Base-by-base conservation (phyloP, 1,140 invertebrate genomes). In the Mamestra configurata region DNA sequence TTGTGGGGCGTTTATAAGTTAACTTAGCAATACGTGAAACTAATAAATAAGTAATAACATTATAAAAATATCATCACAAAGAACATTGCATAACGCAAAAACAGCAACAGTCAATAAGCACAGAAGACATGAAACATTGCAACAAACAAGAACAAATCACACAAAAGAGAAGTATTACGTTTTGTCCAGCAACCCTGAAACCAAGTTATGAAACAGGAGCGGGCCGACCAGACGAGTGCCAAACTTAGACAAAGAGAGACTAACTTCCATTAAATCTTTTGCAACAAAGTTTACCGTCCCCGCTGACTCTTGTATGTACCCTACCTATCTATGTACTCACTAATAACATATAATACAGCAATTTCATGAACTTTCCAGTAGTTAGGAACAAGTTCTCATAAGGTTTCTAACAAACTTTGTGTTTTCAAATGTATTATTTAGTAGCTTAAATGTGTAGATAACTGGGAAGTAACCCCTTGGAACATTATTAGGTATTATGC, bases 241-340 rank as follows among this genome's bases (percentile, higher is more conserved):
- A 85, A 92, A 93, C 89, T 92, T 85, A 88, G 88, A 93, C 92
- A 93, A 93, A 93, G 90, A 89, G 91, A 89, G 88, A 87, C 86
- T 89, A 92, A 93, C 92, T 94, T 94, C 90, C 92, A 94, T 94
- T 91, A 93, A 94, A 93, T 92, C 92, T 94, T 94, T 92, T 87
- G 90, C 89, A 90, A 92, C 90, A 77, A 92, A 91, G 87, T 93
- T 90, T 80, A 71, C 49, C 84, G 81, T 89, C 87, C 83, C 89
- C 81, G 83, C 85, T 85, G 89, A 89, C 85, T 89, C 86, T 81
- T 89, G 87, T 85, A 37, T 84, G 79, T 72, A 66, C 66, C 78
- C n/a, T 88, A 80, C 70, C 70, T 83, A 80, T 79, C 64, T 81
- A 79, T 76, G 49, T 81, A 80, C 68, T 55, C 7, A 68, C 76